A percentile compares a stretch with the other conserved stretches of the same genome.
These are phyloP conservation scores for Pleuronectes platessa DNA, from an alignment of 2,113 vertebrate species.

Conservation along the genomic window DNA sequence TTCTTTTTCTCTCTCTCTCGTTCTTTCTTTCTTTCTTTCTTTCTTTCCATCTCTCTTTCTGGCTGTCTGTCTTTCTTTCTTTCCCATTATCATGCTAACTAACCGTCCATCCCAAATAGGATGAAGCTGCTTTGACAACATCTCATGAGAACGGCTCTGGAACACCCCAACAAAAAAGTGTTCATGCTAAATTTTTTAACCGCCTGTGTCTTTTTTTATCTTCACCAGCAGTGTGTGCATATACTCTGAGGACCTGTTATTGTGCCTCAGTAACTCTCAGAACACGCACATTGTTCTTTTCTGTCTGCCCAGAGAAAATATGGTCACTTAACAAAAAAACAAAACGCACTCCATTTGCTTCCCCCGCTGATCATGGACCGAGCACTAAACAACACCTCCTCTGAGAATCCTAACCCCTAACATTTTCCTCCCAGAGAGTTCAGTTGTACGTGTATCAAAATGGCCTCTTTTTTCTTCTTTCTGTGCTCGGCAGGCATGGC, in stretches of 20 bases:
- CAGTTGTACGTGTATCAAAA: conserved; percentile 45
- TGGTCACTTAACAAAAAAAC: conserved; percentile 66
- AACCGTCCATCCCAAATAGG: conserved; percentile 68
- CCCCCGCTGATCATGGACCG: conserved; percentile 52
- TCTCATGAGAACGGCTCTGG: conserved; percentile 50
- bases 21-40: not conserved
- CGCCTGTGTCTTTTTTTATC: conserved; percentile 57
- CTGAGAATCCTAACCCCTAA: conserved; percentile 62
- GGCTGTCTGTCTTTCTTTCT: not conserved
- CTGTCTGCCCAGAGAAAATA: conserved; percentile 58
- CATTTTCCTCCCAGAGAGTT: conserved; percentile 51
- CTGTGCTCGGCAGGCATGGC: conserved; percentile 89
- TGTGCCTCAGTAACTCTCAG: conserved; percentile 83
- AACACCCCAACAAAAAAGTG: not conserved
- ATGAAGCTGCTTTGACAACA: conserved; percentile 67
- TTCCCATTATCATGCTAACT: conserved; percentile 57
- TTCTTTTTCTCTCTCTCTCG: conserved; percentile 5
- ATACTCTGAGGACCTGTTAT: conserved; percentile 82
- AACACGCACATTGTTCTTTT: conserved; percentile 68
- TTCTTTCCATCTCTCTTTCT: conserved; percentile 14
- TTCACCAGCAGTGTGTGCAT: conserved; percentile 60
- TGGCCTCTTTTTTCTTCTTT: conserved; percentile 45
- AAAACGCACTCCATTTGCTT: conserved; percentile 65
- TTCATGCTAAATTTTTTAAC: conserved; percentile 63
- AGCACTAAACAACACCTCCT: conserved; percentile 69